Evolutionary conservation across 2,797 vertebrate species (phyloP), one percentile per base, ranked within the genome.

Genomic region (Cygnus olor): DNA sequence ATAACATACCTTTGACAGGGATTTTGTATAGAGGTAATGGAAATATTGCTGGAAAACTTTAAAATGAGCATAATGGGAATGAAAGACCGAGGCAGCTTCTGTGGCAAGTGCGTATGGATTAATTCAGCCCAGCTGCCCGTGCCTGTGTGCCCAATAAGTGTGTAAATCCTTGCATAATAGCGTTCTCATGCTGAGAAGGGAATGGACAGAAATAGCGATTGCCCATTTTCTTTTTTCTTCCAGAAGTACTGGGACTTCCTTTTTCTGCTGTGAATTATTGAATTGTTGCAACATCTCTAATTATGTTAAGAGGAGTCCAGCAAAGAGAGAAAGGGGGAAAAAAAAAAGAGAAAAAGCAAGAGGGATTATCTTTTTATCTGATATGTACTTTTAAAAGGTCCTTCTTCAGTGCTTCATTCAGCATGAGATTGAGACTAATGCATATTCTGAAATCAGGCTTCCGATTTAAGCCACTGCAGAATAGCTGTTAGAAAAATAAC

Each of bases 11-110:
- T 19, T 14, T 36, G 63, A 17, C 14, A 3, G 49, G 30, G 40
- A 3, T 14, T 38, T 32, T 38, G 18, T 25, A 3, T 1, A 34
- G 49, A 53, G 61, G 49, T 6, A 9, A 8, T 16, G 30, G 45
- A 30, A 69, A 28, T 25, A 10, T 3, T 25, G n/a, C 53, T 54
- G 74, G 53, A 24, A 60, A 42, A 24, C 51, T 21, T 45, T 2
- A 45, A 47, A 36, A 21, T 4, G 44, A n/a, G 24, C 1, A 8
- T 11, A 7, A 14, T 15, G 58, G 57, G 14, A 47, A 16, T 2
- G 61, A 30, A 24, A 38, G 61, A 36, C 28, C 0, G 2, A 1
- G 15, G 16, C 4, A 0, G 73, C 22, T n/a, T 61, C 54, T 8
- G 54, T 76, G 34, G 40, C 45, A 25, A n/a, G 49, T 4, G 27